phyloP scores from a whole-genome alignment of 2,113 vertebrate species.

The Bos indicus region DNA sequence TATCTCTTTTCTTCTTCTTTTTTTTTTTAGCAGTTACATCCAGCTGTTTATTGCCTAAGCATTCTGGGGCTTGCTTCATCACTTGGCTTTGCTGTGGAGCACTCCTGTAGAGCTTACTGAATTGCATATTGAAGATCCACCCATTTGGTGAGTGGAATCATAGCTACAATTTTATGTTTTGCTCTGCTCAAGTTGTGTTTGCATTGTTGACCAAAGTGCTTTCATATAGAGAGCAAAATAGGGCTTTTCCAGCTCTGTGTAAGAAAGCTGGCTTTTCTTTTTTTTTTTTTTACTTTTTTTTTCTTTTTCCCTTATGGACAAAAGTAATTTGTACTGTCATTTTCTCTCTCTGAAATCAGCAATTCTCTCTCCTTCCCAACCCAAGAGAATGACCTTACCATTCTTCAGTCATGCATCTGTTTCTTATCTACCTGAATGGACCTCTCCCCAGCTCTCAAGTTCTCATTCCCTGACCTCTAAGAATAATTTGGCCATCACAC shows the following conservation, averaged over 20 bases:
- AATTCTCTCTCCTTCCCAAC: slow-evolving; percentile 28
- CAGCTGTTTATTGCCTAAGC: not conserved
- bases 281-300: not conserved
- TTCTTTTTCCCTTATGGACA: not conserved
- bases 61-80: slow-evolving; percentile 14
- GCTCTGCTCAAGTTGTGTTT: slow-evolving; percentile 42
- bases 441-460: not conserved
- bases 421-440: not conserved
- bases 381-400: slow-evolving; percentile 16
- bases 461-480: too few relatives aligned
- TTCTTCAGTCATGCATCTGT: not conserved
- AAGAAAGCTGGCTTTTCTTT: slow-evolving; percentile 48
- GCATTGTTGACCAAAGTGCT: slow-evolving; percentile 42
- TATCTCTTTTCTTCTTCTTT: not conserved
- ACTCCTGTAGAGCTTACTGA: not conserved
- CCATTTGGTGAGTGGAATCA: slow-evolving; percentile 73
- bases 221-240: slow-evolving; percentile 51
- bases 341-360: slow-evolving; percentile 60
- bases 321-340: slow-evolving; percentile 66
- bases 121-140: not conserved
- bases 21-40: slow-evolving; percentile 50
- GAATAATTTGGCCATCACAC: not conserved
- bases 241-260: slow-evolving; percentile 56
- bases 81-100: slow-evolving; percentile 42
- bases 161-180: not conserved